Evolutionary conservation across 2,113 vertebrate species (phyloP), one percentile per base, ranked within the genome.

Genomic region (Herpetotheres cachinnans): DNA sequence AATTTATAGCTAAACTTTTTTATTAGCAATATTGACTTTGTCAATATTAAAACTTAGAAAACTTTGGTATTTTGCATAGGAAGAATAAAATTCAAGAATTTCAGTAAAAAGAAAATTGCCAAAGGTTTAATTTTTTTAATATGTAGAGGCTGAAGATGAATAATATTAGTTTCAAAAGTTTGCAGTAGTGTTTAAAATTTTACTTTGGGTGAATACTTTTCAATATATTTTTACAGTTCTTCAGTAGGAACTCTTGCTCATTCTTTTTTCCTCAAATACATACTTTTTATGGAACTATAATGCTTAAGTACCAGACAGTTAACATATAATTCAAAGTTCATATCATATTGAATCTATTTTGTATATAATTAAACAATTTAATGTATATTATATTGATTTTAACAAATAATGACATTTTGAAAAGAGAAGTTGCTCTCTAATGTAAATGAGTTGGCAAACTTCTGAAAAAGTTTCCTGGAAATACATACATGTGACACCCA

Each of bases 391-490:
- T 18, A 18, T 42, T 80, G 13, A 66, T 55, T 82, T 71, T 83
- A 81, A 73, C 38, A 36, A 86, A 84, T 49, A 50, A 61, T 29
- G 30, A 69, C 4, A 47, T 65, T 91, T 96, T 93, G 34, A 62
- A 62, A 89, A 86, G 11, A 83, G 17, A 77, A 93, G 10, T 10
- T 86, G 8, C 56, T 58, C 40, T 87, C 7, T 13, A 66, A 62
- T 13, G 26, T 49, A 82, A 97, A 27, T 50, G 69, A 58, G 8
- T 70, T 91, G 78, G 29, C 22, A 93, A 94, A 79, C 11, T 67
- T 36, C 50, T 44, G n/a, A 90, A 95, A 71, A 80, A 34, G 24
- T 90, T 95, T 86, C 96, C 67, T 92, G 52, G 30, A 95, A 89
- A 82, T 67, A 67, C 8, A 65, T 82, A 83, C 34, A 44, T 78